Evolutionary conservation across 2,797 vertebrate species (phyloP).

Genomic region (Micromesistius poutassou): DNA sequence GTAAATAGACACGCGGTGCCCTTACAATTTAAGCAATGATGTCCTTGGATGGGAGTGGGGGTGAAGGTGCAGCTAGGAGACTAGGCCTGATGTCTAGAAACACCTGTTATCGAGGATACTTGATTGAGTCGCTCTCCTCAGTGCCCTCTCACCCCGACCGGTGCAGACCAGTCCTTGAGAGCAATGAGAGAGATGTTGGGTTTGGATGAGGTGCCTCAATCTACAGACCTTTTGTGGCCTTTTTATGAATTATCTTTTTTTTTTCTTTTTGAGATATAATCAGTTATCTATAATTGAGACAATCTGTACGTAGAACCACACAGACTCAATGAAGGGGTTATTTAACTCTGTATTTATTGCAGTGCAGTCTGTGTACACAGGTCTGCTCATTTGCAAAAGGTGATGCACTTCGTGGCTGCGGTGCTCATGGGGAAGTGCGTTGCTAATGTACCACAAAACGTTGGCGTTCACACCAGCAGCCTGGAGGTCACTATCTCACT

Average conservation of each 20-base stretch:
- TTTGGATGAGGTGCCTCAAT: conserved; percentile 13
- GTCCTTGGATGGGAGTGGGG: conserved; percentile 41
- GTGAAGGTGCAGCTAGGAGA: conserved; percentile 44
- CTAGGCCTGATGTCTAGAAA: conserved; percentile 52
- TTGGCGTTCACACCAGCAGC: background rate
- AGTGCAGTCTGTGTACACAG: conserved; percentile 61
- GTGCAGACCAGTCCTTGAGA: conserved; percentile 35
- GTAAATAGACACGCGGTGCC: conserved; percentile 70
- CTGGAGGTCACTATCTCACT: background rate
- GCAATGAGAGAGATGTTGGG: conserved; percentile 31
- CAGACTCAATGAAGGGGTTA: conserved; percentile 26
- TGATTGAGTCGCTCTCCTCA: conserved; percentile 54
- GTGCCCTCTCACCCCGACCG: conserved; percentile 42
- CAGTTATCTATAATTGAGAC: conserved; percentile 65
- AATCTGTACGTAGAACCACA: conserved; percentile 54
- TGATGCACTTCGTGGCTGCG: background rate
- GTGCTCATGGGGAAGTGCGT: background rate
- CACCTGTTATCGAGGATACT: conserved; percentile 44
- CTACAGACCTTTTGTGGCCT: conserved; percentile 64
- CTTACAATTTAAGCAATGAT: conserved; percentile 63
- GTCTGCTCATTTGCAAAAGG: conserved; percentile 56
- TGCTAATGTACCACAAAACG: background rate
- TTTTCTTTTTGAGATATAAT: conserved; percentile 55
- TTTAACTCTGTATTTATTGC: conserved; percentile 36
- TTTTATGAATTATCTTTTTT: conserved; percentile 63